A percentile compares a stretch with the other conserved stretches of the same genome.
These are phyloP conservation scores for Mamestra brassicae DNA, from an alignment of 2,888 invertebrate genomes.

Conservation along the genomic window DNA sequence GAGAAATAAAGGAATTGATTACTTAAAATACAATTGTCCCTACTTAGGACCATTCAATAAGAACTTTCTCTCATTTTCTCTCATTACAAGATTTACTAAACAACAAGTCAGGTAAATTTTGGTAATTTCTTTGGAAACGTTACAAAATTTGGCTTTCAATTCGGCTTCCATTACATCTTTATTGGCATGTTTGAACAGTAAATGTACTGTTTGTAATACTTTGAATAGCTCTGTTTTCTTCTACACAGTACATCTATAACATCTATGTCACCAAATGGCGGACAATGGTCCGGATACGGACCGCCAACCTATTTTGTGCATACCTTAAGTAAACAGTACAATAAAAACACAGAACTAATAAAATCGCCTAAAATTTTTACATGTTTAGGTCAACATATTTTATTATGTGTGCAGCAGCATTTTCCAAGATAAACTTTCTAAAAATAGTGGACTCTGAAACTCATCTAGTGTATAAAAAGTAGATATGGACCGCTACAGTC, in stretches of 20 bases:
- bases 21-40: neutral
- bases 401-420: no score
- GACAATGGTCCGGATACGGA: no score
- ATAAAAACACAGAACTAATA: no score
- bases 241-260: slow-evolving; percentile 39
- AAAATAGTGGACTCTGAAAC: no score
- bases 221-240: slow-evolving; percentile 79
- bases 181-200: slow-evolving; percentile 79
- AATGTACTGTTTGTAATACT: slow-evolving; percentile 83
- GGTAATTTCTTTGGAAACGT: slow-evolving; percentile 83
- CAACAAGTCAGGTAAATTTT: slow-evolving; percentile 82
- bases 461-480: no score
- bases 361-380: no score
- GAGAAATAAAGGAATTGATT: neutral
- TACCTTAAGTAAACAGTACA: no score
- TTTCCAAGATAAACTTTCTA: no score
- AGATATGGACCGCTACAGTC: no score
- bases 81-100: slow-evolving; percentile 72
- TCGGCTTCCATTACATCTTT: slow-evolving; percentile 77
- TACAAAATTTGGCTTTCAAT: slow-evolving; percentile 83
- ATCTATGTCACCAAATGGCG: no score
- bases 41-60: neutral
- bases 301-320: no score
- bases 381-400: no score
- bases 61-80: neutral